Evolutionary conservation across 2,888 invertebrate genomes (phyloP), one percentile per base, ranked within the genome.

Genomic region (Pimpla rufipes): DNA sequence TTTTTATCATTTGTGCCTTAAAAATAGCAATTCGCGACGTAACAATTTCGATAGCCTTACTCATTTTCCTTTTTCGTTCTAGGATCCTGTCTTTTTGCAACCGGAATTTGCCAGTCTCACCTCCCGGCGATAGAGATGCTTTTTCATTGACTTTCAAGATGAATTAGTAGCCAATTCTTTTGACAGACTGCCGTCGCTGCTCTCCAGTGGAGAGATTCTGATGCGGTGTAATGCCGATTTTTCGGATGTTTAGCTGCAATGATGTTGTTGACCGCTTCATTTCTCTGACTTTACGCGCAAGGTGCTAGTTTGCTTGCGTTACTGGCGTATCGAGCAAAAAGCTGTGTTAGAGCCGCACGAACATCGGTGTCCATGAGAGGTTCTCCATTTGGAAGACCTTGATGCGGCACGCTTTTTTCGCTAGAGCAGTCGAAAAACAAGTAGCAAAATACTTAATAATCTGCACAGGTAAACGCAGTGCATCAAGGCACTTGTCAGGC

Each of bases 201-300:
- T 75, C 85, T 55, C 45, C 79, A 79, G 37, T 84, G 67, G 40
- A 75, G 50, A 0, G 85, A 85, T 42, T 73, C 66, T 23, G 83
- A 83, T 42, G 82, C 83, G 29, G 76, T 82, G 67, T 85, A 85
- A 79, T 83, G 85, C 6, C 68, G 70, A 42, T 45, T 78, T 52
- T 87, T 84, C 16, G 87, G 83, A 64, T 79, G 76, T 50, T 74
- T 84, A 52, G 67, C 80, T 10, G 85, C 45, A 8, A 84, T 66
- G 10, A 70, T 77, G 47, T 73, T 68, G 64, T 87, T 85, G 11
- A 85, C 64, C 0, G 85, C 81, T 66, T 87, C 85, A 55, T 87
- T 84, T 7, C 59, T 73, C 74, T 87, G 85, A 40, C 73, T 85
- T 10, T 82, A 86, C 18, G 50, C 87, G 83, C 85, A 86, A 4